Percentiles rank a stretch among this genome's conserved stretches.
Evolutionary conservation across 35 echinoderm and acorn worm species (phyloP).

Genomic region (Anneissia japonica): DNA sequence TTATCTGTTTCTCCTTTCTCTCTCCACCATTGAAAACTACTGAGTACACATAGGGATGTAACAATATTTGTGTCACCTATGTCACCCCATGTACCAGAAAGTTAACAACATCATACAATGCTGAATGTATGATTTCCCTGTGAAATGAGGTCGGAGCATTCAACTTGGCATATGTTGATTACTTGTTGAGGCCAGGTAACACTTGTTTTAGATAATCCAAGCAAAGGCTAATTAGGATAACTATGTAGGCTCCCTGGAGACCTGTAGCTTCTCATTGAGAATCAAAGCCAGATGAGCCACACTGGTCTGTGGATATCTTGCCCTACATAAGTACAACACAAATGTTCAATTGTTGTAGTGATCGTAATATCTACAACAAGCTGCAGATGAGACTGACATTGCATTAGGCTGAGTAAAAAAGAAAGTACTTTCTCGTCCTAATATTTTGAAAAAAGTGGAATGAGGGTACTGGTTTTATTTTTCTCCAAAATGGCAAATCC

Average conservation of each 20-base stretch:
- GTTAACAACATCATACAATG: neutral
- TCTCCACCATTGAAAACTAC: no score
- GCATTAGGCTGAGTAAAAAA: neutral
- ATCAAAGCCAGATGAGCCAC: neutral
- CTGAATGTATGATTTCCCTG: neutral
- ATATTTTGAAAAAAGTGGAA: no score
- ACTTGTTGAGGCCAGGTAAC: neutral
- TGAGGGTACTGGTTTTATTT: no score
- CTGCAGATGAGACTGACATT: neutral
- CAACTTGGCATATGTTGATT: neutral
- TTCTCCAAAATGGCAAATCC: no score
- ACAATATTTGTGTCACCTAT: no score
- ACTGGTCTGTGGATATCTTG: neutral
- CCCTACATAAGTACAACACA: neutral
- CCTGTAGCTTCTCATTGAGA: neutral
- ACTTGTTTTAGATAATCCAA: conserved; percentile 2
- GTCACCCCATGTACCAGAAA: no score
- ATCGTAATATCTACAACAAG: neutral
- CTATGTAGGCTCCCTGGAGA: neutral
- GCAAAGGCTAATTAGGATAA: neutral
- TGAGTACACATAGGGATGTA: no score
- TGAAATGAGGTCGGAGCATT: neutral
- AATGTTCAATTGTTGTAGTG: neutral
- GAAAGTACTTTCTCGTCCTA: no score
- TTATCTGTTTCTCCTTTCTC: no score